Percentiles rank a stretch among this genome's conserved stretches.
phyloP scores from a whole-genome alignment of 2,113 vertebrate genomes.

The Calidris pugnax region DNA sequence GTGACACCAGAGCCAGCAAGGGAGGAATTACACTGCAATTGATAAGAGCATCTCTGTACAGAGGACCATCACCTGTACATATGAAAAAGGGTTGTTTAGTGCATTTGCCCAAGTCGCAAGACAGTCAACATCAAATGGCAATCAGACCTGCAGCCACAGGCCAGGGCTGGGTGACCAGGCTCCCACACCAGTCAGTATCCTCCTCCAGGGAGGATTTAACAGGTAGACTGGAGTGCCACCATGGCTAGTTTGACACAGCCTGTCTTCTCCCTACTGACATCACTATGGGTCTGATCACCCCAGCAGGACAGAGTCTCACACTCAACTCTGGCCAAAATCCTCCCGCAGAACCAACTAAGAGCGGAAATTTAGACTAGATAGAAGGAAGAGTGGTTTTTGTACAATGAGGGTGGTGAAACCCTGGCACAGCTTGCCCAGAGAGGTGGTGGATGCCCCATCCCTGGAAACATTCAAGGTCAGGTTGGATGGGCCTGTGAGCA shows the following conservation, averaged over 20 bases:
- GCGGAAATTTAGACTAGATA: too few species aligned
- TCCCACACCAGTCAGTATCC: neutral
- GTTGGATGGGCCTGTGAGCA: neutral
- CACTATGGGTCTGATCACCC: neutral
- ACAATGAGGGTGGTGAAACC: neutral
- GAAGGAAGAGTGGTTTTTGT: too few species aligned
- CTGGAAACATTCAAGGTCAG: neutral
- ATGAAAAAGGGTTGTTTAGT: neutral
- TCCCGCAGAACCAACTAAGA: neutral
- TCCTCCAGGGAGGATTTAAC: neutral
- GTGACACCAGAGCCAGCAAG: slow-evolving; percentile 80
- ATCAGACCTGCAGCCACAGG: neutral
- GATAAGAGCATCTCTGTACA: slow-evolving; percentile 86
- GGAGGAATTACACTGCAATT: slow-evolving; percentile 78
- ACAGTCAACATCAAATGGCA: neutral
- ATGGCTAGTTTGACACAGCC: neutral
- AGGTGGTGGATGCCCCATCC: neutral
- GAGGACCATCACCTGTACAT: slow-evolving; percentile 83
- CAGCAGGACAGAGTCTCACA: neutral
- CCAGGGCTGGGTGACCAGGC: neutral
- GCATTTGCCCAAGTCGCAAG: neutral
- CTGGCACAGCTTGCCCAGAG: neutral
- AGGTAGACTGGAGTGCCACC: neutral
- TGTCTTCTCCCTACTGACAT: neutral
- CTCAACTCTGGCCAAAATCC: neutral